These are phyloP conservation scores for Pseudorhombus dupliciocellatus DNA, from an alignment of 2,113 vertebrate species.

Conservation along the genomic window DNA sequence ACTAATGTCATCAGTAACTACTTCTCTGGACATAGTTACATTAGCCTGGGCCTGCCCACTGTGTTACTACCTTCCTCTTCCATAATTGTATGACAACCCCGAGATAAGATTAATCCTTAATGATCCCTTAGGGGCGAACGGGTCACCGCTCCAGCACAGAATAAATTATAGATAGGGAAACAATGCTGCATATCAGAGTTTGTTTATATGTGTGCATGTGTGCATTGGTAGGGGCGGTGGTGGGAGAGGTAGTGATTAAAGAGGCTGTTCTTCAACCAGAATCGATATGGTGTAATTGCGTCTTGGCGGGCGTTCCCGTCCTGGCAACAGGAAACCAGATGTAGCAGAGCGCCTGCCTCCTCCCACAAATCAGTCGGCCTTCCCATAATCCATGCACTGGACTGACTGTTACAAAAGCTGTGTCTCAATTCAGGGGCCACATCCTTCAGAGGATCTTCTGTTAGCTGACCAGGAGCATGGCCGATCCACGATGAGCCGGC, in stretches of 20 bases:
- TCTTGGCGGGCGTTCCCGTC: slow-evolving; percentile 17
- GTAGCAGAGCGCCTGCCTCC: slow-evolving; percentile 3
- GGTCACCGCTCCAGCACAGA: slow-evolving; percentile 39
- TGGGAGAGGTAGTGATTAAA: slow-evolving; percentile 45
- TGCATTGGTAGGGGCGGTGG: background rate
- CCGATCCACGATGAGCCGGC: too few species aligned
- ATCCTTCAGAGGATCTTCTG: too few species aligned
- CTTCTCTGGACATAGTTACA: slow-evolving; percentile 56
- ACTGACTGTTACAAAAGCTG: background rate
- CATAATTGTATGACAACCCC: slow-evolving; percentile 47
- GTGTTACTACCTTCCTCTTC: slow-evolving; percentile 29
- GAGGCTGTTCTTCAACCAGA: slow-evolving; percentile 45
- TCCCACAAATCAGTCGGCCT: background rate
- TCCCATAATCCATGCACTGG: background rate
- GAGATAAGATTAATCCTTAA: slow-evolving; percentile 38
- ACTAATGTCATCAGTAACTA: slow-evolving; percentile 61
- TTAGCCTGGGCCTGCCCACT: slow-evolving; percentile 41
- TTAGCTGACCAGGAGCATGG: too few species aligned
- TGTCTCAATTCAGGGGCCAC: too few species aligned
- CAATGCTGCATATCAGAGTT: slow-evolving; percentile 32
- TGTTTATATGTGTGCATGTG: slow-evolving; percentile 37
- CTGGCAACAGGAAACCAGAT: slow-evolving; percentile 36
- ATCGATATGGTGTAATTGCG: slow-evolving; percentile 59
- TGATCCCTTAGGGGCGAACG: slow-evolving; percentile 32
- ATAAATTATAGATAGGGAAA: slow-evolving; percentile 47